These are phyloP conservation scores for Eupristina koningsbergeri DNA, from an alignment of 1,140 invertebrate species.

Conservation along the genomic window DNA sequence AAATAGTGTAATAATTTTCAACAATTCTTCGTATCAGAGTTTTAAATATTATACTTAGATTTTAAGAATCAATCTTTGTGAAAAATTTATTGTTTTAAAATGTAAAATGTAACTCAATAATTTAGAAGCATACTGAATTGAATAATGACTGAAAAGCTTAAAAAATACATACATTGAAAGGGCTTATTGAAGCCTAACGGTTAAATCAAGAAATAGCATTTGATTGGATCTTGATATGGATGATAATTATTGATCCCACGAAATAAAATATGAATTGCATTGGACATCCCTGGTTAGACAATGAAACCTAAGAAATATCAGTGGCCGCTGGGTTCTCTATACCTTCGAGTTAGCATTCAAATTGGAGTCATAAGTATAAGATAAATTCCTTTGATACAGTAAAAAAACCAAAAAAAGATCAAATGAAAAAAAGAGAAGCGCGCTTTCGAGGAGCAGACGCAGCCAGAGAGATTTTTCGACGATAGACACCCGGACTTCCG, in stretches of 20 bases:
- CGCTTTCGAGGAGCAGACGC: not conserved
- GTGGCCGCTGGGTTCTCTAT: not conserved
- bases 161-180: too few relatives aligned
- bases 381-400: not conserved
- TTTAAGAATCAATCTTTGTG: not conserved
- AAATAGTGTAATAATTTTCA: too few relatives aligned
- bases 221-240: not conserved
- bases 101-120: not conserved
- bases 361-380: slow-evolving; percentile 6
- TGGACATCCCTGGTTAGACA: not conserved
- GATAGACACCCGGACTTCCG: slow-evolving; percentile 38
- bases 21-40: not conserved
- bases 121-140: too few relatives aligned
- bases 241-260: too few relatives aligned
- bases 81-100: not conserved
- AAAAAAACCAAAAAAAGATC: not conserved
- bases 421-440: not conserved
- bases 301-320: not conserved
- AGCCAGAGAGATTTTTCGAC: slow-evolving; percentile 32
- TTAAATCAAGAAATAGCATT: not conserved
- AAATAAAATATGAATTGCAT: not conserved
- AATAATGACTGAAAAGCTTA: too few relatives aligned
- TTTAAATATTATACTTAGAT: not conserved
- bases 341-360: slow-evolving; percentile 39
- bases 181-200: not conserved